Evolutionary conservation across 2,797 vertebrate genomes (phyloP).

Genomic region (Hemitrygon akajei): DNA sequence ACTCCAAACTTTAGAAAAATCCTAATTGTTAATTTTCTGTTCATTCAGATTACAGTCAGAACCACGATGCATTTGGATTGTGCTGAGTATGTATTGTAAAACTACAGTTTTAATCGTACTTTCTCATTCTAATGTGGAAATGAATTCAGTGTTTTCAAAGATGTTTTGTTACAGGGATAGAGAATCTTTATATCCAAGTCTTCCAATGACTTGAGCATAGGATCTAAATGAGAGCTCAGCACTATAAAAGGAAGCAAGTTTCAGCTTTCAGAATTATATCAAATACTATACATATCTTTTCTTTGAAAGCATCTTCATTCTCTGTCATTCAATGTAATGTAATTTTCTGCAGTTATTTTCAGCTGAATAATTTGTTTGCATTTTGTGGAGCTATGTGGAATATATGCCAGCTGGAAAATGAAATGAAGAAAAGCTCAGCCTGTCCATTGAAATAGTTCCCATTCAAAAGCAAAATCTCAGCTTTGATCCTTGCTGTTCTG

Average conservation of each 20-base stretch:
- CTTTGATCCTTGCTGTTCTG: neutral
- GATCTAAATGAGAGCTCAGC: neutral
- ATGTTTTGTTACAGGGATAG: neutral
- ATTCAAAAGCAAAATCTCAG: neutral
- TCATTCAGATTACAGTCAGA: slow-evolving; percentile 22
- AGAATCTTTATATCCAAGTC: neutral
- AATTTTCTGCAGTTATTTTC: neutral
- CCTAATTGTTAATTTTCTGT: slow-evolving; percentile 14
- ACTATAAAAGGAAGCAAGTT: neutral
- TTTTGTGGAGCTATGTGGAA: neutral
- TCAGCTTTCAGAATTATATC: neutral
- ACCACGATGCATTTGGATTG: slow-evolving; percentile 25
- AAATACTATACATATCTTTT: neutral
- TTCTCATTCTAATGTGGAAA: slow-evolving; percentile 8
- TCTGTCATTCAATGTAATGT: neutral
- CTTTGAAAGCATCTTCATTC: neutral
- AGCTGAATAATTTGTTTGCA: neutral
- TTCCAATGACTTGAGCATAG: neutral
- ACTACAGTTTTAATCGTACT: neutral
- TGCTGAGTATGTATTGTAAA: neutral
- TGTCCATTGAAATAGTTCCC: neutral
- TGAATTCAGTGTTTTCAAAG: neutral
- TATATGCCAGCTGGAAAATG: neutral
- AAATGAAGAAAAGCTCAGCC: neutral
- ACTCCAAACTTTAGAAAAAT: neutral